Percentiles rank a stretch among this genome's conserved stretches.
phyloP scores from a whole-genome alignment of 2,888 invertebrate genomes.

The Drosophila paramelanica region DNA sequence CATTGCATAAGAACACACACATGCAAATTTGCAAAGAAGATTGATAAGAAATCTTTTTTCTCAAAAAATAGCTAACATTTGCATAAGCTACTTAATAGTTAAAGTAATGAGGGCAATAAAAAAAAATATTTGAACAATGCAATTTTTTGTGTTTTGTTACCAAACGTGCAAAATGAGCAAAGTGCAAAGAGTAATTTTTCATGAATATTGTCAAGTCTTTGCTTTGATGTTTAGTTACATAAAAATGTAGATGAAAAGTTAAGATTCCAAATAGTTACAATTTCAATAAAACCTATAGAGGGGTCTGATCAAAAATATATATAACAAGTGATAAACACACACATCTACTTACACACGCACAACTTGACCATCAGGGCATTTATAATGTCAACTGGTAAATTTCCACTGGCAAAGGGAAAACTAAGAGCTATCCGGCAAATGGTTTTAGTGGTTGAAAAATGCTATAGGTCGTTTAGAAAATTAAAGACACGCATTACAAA shows the following conservation, averaged over 20 bases:
- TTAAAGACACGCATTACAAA: constrained; percentile 26
- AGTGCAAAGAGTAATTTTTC: constrained; percentile 15
- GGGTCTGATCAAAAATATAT: too few relatives aligned
- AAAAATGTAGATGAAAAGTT: neutral
- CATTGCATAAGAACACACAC: constrained; percentile 25
- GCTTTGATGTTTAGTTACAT: neutral
- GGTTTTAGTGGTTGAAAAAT: constrained; percentile 50
- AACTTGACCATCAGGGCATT: constrained; percentile 11
- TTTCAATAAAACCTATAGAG: too few relatives aligned
- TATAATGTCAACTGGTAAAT: constrained; percentile 43
- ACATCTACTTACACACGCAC: constrained; percentile 4
- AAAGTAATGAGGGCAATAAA: neutral
- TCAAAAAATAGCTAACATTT: constrained; percentile 19
- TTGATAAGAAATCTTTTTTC: constrained; percentile 24
- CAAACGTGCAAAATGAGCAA: constrained; percentile 21
- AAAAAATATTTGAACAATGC: constrained; percentile 14
- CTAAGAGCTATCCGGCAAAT: constrained; percentile 24
- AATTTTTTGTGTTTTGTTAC: constrained; percentile 4
- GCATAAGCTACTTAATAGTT: constrained; percentile 37
- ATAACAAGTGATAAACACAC: neutral
- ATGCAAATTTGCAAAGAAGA: constrained; percentile 11
- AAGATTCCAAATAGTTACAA: neutral
- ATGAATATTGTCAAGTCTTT: constrained; percentile 7
- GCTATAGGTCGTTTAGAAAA: constrained; percentile 31
- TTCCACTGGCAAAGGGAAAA: constrained; percentile 44